phyloP scores from a whole-genome alignment of 2,797 vertebrate genomes.

The Rhinella marina region DNA sequence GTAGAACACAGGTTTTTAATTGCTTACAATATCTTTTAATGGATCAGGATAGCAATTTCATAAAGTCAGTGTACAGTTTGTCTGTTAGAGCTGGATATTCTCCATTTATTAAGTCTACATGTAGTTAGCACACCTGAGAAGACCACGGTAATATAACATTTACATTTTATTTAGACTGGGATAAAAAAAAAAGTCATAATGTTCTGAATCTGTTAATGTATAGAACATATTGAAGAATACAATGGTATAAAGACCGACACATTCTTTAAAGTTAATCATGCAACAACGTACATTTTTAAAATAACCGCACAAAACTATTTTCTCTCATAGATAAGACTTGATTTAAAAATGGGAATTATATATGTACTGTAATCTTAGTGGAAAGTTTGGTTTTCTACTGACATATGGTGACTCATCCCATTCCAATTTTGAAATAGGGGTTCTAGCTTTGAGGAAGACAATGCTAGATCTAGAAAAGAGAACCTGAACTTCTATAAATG shows the following conservation, averaged over 20 bases:
- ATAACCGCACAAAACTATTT: not conserved
- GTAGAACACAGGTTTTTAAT: constrained; percentile 46
- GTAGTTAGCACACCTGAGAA: not conserved
- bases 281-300: not conserved
- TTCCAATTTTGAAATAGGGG: not conserved
- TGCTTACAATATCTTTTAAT: constrained; percentile 59
- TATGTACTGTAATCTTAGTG: not conserved
- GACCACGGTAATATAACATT: not conserved
- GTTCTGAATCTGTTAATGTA: not conserved
- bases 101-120: constrained; percentile 16
- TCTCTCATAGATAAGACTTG: too few species aligned
- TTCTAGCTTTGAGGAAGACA: not conserved
- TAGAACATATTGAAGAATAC: not conserved
- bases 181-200: not conserved
- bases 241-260: not conserved
- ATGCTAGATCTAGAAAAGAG: too few species aligned
- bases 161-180: not conserved
- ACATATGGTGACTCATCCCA: not conserved
- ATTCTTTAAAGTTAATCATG: not conserved
- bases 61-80: constrained; percentile 29
- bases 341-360: not conserved
- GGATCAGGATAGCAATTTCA: constrained; percentile 47
- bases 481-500: too few species aligned
- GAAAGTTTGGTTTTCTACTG: not conserved
- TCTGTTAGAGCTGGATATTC: constrained; percentile 22